Evolutionary conservation across 64 coral and sea anemone species (phyloP).

Genomic region (Acropora yongei): DNA sequence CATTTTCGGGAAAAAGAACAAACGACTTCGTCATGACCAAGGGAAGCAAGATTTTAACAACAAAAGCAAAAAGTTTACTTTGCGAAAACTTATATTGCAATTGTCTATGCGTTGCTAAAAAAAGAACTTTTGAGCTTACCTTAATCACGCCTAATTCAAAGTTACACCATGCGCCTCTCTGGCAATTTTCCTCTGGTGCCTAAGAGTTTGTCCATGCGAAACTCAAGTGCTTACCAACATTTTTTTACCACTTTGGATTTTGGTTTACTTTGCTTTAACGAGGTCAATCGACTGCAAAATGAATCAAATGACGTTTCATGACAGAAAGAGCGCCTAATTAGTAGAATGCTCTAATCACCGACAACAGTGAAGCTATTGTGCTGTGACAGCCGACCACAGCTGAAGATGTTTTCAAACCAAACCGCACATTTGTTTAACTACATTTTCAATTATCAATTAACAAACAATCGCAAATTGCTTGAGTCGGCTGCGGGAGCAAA

Average conservation of each 20-base stretch:
- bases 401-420: background rate
- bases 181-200: background rate
- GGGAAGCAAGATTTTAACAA: background rate
- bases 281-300: constrained; percentile 27
- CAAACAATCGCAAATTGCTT: background rate
- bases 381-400: background rate
- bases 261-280: constrained; percentile 36
- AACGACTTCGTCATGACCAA: background rate
- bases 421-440: background rate
- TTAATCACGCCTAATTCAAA: background rate
- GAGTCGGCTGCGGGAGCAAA: background rate
- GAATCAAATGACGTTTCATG: background rate
- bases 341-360: background rate
- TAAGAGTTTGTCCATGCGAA: background rate
- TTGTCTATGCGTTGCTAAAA: no score
- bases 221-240: background rate
- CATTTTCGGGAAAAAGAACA: background rate
- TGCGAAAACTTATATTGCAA: background rate
- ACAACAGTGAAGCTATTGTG: background rate
- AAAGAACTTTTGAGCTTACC: background rate
- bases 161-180: background rate
- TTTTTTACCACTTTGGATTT: background rate
- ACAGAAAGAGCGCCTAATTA: background rate
- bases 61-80: constrained; percentile 1
- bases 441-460: no score